phyloP scores from a whole-genome alignment of 2,797 vertebrate genomes.

The Meriones psammophilus region DNA sequence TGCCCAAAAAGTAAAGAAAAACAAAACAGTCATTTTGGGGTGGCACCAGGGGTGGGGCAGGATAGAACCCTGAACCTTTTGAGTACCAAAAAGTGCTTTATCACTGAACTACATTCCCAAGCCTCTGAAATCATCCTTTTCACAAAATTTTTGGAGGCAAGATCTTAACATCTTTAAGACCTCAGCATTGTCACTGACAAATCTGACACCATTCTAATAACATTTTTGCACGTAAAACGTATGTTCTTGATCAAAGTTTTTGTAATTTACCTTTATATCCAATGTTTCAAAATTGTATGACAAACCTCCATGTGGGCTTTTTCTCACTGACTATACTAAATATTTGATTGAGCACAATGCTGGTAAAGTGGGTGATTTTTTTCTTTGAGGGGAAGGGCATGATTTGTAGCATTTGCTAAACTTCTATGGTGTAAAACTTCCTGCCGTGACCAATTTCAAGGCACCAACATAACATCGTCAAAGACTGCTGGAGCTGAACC shows the following conservation, averaged over 20 bases:
- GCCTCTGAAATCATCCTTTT: not conserved
- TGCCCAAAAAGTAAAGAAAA: not conserved
- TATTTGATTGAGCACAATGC: not conserved
- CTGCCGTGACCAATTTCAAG: slow-evolving; percentile 23
- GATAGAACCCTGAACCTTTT: not conserved
- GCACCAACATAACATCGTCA: not conserved
- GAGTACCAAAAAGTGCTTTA: not conserved
- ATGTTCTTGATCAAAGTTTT: slow-evolving; percentile 2
- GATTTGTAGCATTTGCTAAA: not conserved
- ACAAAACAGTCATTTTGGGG: not conserved
- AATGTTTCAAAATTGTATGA: not conserved
- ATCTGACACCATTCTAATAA: not conserved
- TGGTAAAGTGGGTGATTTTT: not conserved
- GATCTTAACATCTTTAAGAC: not conserved
- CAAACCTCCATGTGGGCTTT: not conserved
- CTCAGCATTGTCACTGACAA: not conserved
- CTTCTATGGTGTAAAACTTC: not conserved
- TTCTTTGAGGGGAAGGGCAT: not conserved
- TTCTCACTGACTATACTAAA: not conserved
- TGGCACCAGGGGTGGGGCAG: not conserved
- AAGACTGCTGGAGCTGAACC: not conserved
- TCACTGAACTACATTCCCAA: not conserved
- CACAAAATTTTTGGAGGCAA: not conserved
- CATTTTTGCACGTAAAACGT: slow-evolving; percentile 16
- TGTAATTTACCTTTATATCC: not conserved